Conservation (phyloP, 2,797 vertebrate species). For the Lerista edwardsae region DNA sequence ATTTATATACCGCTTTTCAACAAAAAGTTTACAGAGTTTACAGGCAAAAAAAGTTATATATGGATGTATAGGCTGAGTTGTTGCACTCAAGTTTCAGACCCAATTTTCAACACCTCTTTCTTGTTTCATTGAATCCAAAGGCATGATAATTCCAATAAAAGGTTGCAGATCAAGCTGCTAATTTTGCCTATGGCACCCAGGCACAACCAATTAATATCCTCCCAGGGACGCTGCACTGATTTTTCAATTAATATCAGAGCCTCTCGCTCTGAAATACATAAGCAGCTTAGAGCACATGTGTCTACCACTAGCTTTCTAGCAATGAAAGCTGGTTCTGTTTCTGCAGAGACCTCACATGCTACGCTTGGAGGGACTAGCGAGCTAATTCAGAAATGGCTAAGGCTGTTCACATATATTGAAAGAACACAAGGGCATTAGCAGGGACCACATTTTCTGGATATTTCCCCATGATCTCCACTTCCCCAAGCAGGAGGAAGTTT, state of each 20-base stretch:
- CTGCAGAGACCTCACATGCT: neutral
- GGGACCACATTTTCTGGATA: too few species aligned
- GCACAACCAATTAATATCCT: neutral
- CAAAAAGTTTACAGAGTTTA: too few species aligned
- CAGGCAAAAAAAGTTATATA: too few species aligned
- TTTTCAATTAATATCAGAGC: conserved; percentile 5
- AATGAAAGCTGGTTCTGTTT: neutral
- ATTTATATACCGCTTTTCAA: too few species aligned
- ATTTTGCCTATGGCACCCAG: neutral
- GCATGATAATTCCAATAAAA: neutral
- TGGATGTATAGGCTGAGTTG: neutral
- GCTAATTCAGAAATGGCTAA: neutral
- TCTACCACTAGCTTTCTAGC: neutral
- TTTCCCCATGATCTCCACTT: too few species aligned
- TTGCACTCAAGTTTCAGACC: neutral
- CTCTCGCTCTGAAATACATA: neutral
- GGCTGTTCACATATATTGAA: conserved; percentile 5
- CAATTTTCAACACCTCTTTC: too few species aligned
- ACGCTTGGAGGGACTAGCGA: neutral
- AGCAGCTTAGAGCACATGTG: neutral
- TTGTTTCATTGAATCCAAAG: neutral
- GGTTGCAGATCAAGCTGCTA: neutral
- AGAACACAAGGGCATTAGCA: neutral
- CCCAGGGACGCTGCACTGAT: neutral
- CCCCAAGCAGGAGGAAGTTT: too few species aligned